Evolutionary conservation across 2,888 invertebrate genomes (phyloP).

Genomic region (Clanis bilineata): DNA sequence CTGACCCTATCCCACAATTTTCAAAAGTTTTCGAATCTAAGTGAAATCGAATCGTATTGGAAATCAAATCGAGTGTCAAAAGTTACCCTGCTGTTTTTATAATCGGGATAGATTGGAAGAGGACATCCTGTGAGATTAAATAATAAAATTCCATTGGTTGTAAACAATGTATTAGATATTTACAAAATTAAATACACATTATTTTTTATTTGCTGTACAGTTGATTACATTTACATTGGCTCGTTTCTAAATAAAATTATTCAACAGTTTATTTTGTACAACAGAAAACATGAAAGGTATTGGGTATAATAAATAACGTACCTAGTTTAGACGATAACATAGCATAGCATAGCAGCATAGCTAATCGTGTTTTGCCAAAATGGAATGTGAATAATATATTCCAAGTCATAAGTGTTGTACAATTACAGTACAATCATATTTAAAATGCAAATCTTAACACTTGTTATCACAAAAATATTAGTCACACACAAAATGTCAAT

Average conservation of each 20-base stretch:
- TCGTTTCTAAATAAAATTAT: neutral
- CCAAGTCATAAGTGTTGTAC: neutral
- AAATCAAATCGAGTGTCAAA: too few species aligned
- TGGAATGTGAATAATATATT: neutral
- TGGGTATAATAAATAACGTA: neutral
- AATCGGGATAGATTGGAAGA: too few species aligned
- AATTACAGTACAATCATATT: neutral
- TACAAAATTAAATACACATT: conserved; percentile 26
- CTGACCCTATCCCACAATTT: too few species aligned
- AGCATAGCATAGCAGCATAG: too few species aligned
- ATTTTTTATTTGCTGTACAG: conserved; percentile 1
- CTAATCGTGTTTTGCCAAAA: neutral
- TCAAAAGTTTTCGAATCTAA: too few species aligned
- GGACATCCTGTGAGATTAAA: too few species aligned
- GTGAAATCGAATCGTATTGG: too few species aligned
- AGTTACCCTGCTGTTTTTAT: too few species aligned
- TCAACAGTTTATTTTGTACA: neutral
- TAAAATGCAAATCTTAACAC: neutral
- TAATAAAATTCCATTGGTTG: neutral
- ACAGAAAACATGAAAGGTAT: neutral
- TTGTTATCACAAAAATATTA: neutral
- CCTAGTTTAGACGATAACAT: neutral
- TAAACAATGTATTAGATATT: conserved; percentile 33
- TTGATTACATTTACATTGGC: conserved; percentile 11
- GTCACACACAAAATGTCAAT: neutral